Evolutionary conservation across 1,140 invertebrate genomes (phyloP), one percentile per base, ranked within the genome.

Genomic region (Euschistus heros): DNA sequence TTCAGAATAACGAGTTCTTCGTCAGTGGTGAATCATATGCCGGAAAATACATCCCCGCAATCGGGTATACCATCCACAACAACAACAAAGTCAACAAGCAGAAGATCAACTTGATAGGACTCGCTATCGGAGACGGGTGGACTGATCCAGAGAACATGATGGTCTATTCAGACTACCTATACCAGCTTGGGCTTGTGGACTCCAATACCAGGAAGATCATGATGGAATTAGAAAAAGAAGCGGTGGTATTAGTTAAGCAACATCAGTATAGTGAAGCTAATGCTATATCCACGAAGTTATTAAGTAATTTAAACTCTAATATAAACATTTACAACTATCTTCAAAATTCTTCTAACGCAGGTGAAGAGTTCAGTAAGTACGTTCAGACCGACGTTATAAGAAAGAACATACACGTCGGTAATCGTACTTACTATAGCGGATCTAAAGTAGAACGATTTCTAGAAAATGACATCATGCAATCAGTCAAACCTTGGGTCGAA

Each of bases 71-170:
- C 55, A 80, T 82, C 37, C 77, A 82, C 44, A 62, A 60, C 72
- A 82, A 50, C 78, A 83, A 72, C 33, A 33, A 37, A 4, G 52
- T 84, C 7, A 74, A 60, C 83, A 86, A 8, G 86, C 81, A 6
- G 78, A 72, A 20, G 82, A 87, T 74, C 79, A 89, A 75, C 80
- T 77, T 18, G 77, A 84, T 71, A 82, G 87, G 86, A 42, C 74
- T 94, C 65, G 85, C 87, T 0, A 93, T 94, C 72, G 91, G 91
- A 0, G 92, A 94, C 77, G 91, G 91, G 0, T 76, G 92, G 0
- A 86, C 82, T 66, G 91, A 94, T 77, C 91, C 91, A 0, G 76
- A 83, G 30, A 83, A 88, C 73, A 89, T 92, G 77, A 72, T 89
- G 0, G n/a, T 57, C 3, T 93, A 92, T 73, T 85, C 87, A 13